Percentiles rank a stretch among this genome's conserved stretches.
These are phyloP conservation scores for Crypturellus tataupa DNA, from an alignment of 2,797 vertebrate species.

Conservation along the genomic window DNA sequence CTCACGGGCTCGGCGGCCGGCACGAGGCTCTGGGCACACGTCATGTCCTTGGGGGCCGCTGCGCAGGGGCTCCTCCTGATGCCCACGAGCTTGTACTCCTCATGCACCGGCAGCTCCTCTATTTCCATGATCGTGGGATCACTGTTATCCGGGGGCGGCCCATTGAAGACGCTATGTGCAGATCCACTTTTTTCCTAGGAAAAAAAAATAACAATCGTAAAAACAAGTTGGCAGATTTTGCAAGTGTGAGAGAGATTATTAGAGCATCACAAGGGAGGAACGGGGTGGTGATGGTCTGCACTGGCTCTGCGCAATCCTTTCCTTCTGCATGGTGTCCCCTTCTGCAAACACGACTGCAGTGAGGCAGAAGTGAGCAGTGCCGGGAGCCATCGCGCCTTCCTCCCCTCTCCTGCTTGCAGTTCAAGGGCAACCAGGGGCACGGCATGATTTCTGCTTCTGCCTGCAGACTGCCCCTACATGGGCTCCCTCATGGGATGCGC, in stretches of 20 bases:
- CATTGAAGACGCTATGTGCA: accelerated
- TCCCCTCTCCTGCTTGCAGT: accelerated
- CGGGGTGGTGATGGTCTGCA: too few relatives aligned
- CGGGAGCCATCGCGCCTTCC: neutral
- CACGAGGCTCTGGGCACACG: accelerated
- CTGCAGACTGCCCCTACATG: neutral
- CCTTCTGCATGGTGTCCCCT: neutral
- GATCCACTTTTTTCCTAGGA: slow-evolving; percentile 68
- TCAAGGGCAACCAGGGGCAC: accelerated
- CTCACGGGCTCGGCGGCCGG: neutral
- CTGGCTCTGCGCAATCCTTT: neutral
- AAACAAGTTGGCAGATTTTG: neutral
- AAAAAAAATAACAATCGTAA: accelerated
- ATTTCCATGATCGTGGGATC: slow-evolving; percentile 86
- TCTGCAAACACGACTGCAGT: accelerated
- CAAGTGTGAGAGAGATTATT: accelerated
- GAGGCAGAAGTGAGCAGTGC: neutral
- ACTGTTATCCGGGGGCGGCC: neutral
- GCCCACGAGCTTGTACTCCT: neutral
- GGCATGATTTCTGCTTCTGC: accelerated
- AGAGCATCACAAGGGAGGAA: neutral
- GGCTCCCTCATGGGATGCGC: neutral
- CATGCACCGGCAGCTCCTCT: slow-evolving; percentile 57
- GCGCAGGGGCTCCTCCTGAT: neutral
- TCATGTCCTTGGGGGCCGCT: neutral